phyloP scores from a whole-genome alignment of 2,888 invertebrate genomes.

The Lysandra bellargus region DNA sequence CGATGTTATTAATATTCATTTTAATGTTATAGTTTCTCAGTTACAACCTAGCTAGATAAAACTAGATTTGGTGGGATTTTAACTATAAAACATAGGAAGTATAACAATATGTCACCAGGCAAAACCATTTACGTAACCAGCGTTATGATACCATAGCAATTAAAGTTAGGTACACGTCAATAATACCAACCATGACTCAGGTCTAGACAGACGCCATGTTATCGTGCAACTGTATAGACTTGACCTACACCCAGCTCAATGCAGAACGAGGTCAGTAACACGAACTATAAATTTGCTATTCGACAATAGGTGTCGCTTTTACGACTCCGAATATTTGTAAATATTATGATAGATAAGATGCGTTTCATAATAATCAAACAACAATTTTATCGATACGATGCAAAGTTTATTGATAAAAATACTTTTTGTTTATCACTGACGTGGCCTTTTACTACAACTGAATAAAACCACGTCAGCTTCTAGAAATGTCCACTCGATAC shows the following conservation, averaged over 20 bases:
- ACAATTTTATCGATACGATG: constrained; percentile 21
- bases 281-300: constrained; percentile 35
- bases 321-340: not conserved
- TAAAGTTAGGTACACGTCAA: not conserved
- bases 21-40: too few species aligned
- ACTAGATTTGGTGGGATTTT: too few species aligned
- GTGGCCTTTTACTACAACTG: constrained; percentile 35
- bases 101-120: not conserved
- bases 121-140: not conserved
- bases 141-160: not conserved
- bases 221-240: not conserved
- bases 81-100: not conserved
- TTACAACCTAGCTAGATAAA: too few species aligned
- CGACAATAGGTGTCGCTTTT: constrained; percentile 38
- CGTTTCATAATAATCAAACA: not conserved
- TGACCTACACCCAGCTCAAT: not conserved
- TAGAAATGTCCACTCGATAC: constrained; percentile 53
- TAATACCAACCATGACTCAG: not conserved
- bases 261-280: not conserved
- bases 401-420: not conserved
- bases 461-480: constrained; percentile 43
- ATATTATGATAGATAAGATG: not conserved
- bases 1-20: too few species aligned
- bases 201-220: not conserved
- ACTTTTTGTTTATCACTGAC: constrained; percentile 31